phyloP scores from a whole-genome alignment of 2,797 vertebrate genomes.

The Crenuchus spilurus region DNA sequence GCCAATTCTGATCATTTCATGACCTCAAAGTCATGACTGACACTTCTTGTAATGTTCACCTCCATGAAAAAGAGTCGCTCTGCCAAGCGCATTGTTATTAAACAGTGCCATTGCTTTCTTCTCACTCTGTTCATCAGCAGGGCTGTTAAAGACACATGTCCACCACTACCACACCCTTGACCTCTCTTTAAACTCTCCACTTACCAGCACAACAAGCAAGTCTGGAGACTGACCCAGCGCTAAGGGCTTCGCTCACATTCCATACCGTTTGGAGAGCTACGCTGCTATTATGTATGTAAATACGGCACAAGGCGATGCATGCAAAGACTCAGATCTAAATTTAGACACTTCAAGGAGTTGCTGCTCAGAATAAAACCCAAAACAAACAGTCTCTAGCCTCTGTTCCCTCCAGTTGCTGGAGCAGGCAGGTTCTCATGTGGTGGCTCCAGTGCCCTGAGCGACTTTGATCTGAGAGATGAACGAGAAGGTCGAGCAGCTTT shows the following conservation, averaged over 20 bases:
- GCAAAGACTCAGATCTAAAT: conserved; percentile 32
- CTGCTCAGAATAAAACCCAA: conserved; percentile 39
- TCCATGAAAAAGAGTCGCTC: neutral
- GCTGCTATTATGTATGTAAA: conserved; percentile 48
- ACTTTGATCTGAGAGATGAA: conserved; percentile 25
- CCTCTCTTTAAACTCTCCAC: conserved; percentile 4
- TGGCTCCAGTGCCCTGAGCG: neutral
- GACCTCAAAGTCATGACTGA: neutral
- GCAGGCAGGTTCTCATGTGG: conserved; percentile 19
- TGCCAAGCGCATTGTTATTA: neutral
- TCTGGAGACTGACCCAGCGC: neutral
- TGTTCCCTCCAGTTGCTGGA: conserved; percentile 27
- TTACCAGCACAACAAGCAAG: neutral
- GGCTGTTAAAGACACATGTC: neutral
- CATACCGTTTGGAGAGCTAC: conserved; percentile 4
- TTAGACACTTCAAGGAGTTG: conserved; percentile 39
- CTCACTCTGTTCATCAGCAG: neutral
- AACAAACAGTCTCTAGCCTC: conserved; percentile 40
- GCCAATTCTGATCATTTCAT: neutral
- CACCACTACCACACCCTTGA: neutral
- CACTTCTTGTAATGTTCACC: neutral
- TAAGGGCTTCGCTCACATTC: conserved; percentile 3
- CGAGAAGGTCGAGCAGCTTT: conserved; percentile 39
- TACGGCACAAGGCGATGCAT: neutral
- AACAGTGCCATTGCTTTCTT: neutral